Percentiles rank a stretch among this genome's conserved stretches.
Evolutionary conservation across 2,888 invertebrate species (phyloP).

Genomic region (Macroteleia sp.): DNA sequence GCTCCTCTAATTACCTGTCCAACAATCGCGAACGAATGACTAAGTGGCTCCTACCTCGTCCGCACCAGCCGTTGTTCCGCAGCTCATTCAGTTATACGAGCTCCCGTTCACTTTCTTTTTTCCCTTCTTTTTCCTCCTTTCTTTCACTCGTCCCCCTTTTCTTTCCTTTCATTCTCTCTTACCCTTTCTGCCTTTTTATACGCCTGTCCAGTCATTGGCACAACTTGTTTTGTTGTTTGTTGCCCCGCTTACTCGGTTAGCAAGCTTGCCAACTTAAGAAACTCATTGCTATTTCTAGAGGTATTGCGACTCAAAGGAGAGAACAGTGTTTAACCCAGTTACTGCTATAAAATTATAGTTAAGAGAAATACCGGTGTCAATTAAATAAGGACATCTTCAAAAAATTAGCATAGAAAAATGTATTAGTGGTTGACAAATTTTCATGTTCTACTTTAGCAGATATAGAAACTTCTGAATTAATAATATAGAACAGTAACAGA

Average conservation of each 20-base stretch:
- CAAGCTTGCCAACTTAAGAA: slow-evolving; percentile 23
- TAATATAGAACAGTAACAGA: too few species aligned
- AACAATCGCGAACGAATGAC: slow-evolving; percentile 80
- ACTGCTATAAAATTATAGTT: too few species aligned
- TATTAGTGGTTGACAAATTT: too few species aligned
- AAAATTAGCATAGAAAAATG: too few species aligned
- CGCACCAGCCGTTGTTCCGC: slow-evolving; percentile 70
- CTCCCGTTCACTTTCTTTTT: slow-evolving; percentile 28
- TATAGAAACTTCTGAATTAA: too few species aligned
- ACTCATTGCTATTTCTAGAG: slow-evolving; percentile 2
- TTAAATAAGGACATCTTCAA: too few species aligned
- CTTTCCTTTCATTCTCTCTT: not conserved
- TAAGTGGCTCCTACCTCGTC: slow-evolving; percentile 74
- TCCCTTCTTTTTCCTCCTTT: not conserved
- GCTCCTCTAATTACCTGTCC: slow-evolving; percentile 83
- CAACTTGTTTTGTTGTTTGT: slow-evolving; percentile 28
- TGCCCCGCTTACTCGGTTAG: slow-evolving; percentile 15
- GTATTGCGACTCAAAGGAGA: not conserved
- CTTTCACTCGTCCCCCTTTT: not conserved
- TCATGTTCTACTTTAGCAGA: too few species aligned
- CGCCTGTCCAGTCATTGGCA: slow-evolving; percentile 43
- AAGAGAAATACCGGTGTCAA: too few species aligned
- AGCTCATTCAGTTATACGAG: slow-evolving; percentile 75
- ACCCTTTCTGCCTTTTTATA: not conserved
- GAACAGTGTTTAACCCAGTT: slow-evolving; percentile 25